Conservation (phyloP, 2,888 invertebrate species). For the Pelosia muscerda region DNA sequence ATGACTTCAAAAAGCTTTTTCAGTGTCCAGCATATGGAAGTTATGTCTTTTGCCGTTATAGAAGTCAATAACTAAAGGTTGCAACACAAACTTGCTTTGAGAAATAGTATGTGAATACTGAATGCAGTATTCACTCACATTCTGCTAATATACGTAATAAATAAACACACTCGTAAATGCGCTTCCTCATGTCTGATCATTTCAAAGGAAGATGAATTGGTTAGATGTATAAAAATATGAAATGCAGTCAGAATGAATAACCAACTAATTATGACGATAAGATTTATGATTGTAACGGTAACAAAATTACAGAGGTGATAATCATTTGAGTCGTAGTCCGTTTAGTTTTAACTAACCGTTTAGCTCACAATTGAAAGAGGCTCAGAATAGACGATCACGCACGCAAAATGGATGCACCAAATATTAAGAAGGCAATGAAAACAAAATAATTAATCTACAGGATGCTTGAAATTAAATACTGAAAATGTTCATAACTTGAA, state of each 20-base stretch:
- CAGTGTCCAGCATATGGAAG: background rate
- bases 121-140: background rate
- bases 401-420: background rate
- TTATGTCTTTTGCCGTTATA: background rate
- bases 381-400: conserved; percentile 53
- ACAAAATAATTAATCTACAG: too few relatives aligned
- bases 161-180: background rate
- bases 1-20: background rate
- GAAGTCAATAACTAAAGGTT: background rate
- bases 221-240: background rate
- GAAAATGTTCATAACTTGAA: too few relatives aligned
- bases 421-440: too few relatives aligned
- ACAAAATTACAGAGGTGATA: conserved; percentile 16
- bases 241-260: background rate
- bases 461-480: too few relatives aligned
- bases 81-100: background rate
- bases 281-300: conserved; percentile 10
- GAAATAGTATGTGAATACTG: background rate
- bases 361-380: conserved; percentile 57
- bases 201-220: background rate
- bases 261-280: background rate
- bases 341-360: conserved; percentile 38
- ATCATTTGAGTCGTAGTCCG: conserved; percentile 19
- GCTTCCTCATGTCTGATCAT: background rate
- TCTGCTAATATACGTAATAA: background rate